Percentiles rank a stretch among this genome's conserved stretches.
Conservation (phyloP, 2,797 vertebrate species). For the Gastrophryne carolinensis region DNA sequence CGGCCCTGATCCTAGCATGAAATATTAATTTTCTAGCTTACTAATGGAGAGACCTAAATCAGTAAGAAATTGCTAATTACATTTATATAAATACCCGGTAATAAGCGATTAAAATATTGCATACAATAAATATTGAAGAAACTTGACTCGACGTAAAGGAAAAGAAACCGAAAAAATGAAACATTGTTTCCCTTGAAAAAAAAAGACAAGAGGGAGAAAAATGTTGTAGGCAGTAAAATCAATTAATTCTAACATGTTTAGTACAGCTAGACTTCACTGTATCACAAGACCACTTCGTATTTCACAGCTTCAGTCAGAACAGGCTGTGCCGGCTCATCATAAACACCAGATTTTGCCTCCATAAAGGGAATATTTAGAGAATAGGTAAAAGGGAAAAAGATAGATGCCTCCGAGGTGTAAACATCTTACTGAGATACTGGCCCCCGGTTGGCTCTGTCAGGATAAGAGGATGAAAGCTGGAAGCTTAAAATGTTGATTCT, state of each 20-base stretch:
- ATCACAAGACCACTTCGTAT: neutral
- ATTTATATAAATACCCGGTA: too few relatives aligned
- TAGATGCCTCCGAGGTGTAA: neutral
- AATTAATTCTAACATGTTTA: neutral
- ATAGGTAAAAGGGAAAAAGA: neutral
- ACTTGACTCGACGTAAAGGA: too few relatives aligned
- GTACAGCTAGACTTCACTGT: neutral
- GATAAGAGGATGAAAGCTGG: constrained; percentile 17
- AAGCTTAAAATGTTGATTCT: neutral
- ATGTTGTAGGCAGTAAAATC: neutral
- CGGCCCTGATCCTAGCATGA: too few relatives aligned
- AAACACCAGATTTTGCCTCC: neutral
- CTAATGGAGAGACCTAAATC: too few relatives aligned
- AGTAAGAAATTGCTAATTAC: too few relatives aligned
- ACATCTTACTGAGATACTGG: neutral
- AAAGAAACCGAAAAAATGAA: neutral
- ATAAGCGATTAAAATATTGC: too few relatives aligned
- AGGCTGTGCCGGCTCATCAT: neutral
- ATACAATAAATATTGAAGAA: too few relatives aligned
- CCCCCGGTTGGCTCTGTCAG: constrained; percentile 28
- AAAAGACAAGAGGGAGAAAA: neutral
- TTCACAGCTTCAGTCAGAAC: neutral
- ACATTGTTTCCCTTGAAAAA: neutral
- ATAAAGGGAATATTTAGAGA: neutral
- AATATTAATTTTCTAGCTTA: too few relatives aligned